These are phyloP conservation scores for Bothrops jararaca DNA, from an alignment of 2,113 vertebrate genomes.

Conservation along the genomic window DNA sequence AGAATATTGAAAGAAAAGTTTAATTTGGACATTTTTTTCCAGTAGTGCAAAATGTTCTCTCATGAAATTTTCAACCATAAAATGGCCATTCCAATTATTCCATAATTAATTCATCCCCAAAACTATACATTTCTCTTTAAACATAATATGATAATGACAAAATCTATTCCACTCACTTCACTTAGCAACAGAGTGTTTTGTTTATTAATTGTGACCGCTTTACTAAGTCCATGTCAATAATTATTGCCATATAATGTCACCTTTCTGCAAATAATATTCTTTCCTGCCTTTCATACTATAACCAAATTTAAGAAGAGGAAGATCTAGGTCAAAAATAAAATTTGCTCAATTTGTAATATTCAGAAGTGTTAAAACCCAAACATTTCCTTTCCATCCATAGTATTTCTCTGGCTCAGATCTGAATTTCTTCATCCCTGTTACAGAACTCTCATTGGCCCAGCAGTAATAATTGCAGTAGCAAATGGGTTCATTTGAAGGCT, in stretches of 20 bases:
- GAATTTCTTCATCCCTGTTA: not conserved
- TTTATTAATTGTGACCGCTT: not conserved
- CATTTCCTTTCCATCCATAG: not conserved
- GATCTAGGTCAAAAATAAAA: not conserved
- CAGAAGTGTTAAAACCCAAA: not conserved
- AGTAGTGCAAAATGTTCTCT: not conserved
- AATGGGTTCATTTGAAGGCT: not conserved
- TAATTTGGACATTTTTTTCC: not conserved
- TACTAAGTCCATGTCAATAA: not conserved
- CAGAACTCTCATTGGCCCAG: not conserved
- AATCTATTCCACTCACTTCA: not conserved
- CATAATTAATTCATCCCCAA: not conserved
- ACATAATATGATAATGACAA: slow-evolving; percentile 4
- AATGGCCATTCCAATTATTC: not conserved
- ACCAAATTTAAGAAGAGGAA: not conserved
- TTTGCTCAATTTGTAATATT: not conserved
- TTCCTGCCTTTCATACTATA: not conserved
- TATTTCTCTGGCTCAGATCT: not conserved
- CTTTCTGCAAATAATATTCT: not conserved
- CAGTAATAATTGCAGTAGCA: not conserved
- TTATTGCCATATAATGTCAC: not conserved
- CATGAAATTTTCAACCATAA: not conserved
- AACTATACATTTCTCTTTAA: not conserved
- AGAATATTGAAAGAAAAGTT: not conserved
- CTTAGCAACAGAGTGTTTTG: not conserved